Evolutionary conservation across 2,888 invertebrate genomes (phyloP).

Genomic region (Eupithecia dodoneata): DNA sequence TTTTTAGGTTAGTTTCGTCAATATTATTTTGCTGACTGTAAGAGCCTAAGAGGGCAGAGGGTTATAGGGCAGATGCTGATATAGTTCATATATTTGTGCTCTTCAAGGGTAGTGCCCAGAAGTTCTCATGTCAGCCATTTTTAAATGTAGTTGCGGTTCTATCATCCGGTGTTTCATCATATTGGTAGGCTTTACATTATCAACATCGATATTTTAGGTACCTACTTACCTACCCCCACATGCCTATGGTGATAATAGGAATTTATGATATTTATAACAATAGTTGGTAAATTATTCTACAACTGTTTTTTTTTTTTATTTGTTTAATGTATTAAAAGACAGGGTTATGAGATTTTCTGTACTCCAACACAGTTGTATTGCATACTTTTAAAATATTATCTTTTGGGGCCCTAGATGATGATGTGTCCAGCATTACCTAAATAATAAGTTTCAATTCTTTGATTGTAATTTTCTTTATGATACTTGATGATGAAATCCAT

Average conservation of each 20-base stretch:
- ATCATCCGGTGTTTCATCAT: not conserved
- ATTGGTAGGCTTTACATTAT: not conserved
- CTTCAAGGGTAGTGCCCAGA: not conserved
- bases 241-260: not conserved
- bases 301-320: not conserved
- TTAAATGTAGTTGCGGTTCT: not conserved
- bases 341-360: not conserved
- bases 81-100: not conserved
- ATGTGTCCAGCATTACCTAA: not conserved
- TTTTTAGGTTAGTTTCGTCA: constrained; percentile 1
- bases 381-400: not conserved
- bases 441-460: not conserved
- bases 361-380: not conserved
- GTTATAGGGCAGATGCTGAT: not conserved
- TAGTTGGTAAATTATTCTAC: not conserved
- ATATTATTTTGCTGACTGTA: not conserved
- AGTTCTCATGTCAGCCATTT: not conserved
- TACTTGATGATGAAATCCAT: not conserved
- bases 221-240: not conserved
- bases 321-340: no score
- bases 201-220: not conserved
- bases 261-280: no score
- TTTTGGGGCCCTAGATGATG: not conserved
- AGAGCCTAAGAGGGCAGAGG: not conserved
- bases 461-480: not conserved